These are phyloP conservation scores for Mechanitis messenoides DNA, from an alignment of 2,888 invertebrate genomes.

Conservation along the genomic window DNA sequence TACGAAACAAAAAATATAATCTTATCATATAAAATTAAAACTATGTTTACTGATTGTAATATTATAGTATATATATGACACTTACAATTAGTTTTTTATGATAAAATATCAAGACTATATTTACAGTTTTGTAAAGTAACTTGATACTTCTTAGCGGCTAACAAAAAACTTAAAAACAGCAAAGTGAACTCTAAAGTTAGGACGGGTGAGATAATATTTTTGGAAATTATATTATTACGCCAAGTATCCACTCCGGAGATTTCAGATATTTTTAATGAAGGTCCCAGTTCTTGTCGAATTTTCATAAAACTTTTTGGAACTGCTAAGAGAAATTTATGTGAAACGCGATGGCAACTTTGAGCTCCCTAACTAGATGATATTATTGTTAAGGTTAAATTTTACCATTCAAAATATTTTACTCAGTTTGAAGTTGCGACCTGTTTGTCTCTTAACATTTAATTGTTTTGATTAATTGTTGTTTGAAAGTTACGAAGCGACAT, in stretches of 20 bases:
- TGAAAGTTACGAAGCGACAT: neutral
- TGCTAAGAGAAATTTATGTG: constrained; percentile 22
- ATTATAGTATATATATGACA: too few relatives aligned
- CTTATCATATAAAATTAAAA: too few relatives aligned
- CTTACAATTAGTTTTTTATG: too few relatives aligned
- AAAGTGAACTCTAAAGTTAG: constrained; percentile 20
- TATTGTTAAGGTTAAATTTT: constrained; percentile 14
- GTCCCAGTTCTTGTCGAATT: constrained; percentile 34
- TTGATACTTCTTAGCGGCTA: constrained; percentile 7
- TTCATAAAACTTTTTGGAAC: constrained; percentile 31
- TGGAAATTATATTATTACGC: constrained; percentile 47
- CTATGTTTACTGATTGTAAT: too few relatives aligned
- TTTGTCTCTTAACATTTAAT: constrained; percentile 7
- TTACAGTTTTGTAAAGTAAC: constrained; percentile 18
- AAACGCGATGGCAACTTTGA: constrained; percentile 22
- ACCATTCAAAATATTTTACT: constrained; percentile 7
- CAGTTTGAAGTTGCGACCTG: constrained; percentile 4
- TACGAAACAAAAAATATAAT: too few relatives aligned
- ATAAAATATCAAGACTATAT: constrained; percentile 8
- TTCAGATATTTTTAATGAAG: constrained; percentile 49
- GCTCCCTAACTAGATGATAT: constrained; percentile 17
- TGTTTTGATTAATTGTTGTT: constrained; percentile 7
- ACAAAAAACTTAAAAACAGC: constrained; percentile 19
- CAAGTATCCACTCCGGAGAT: constrained; percentile 38
- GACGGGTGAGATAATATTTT: constrained; percentile 42